Percentiles rank a stretch among this genome's conserved stretches.
These are phyloP conservation scores for Leucophora obtusa DNA, from an alignment of 2,888 invertebrate species.

Conservation along the genomic window DNA sequence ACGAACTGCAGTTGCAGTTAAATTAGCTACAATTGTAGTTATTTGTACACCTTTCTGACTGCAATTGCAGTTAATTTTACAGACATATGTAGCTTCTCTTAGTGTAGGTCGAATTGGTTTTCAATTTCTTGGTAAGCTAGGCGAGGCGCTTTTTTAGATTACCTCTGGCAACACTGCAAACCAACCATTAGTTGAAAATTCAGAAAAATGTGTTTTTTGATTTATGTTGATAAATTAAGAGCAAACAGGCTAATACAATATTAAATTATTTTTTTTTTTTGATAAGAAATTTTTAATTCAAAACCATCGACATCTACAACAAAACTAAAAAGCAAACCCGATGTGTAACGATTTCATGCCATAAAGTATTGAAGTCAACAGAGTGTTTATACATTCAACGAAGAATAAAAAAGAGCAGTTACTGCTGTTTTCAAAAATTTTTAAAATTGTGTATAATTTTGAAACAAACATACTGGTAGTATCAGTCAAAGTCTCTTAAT, in stretches of 20 bases:
- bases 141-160: no score
- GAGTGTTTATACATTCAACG: slow-evolving; percentile 11
- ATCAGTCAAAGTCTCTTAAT: slow-evolving; percentile 54
- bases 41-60: no score
- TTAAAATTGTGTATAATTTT: slow-evolving; percentile 45
- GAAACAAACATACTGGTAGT: slow-evolving; percentile 47
- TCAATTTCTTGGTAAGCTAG: no score
- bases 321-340: not conserved
- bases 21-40: no score
- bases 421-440: not conserved
- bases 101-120: no score
- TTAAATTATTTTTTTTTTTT: slow-evolving; percentile 7
- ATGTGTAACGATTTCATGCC: slow-evolving; percentile 10
- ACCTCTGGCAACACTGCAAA: slow-evolving; percentile 1
- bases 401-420: slow-evolving; percentile 46
- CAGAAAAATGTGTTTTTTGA: slow-evolving; percentile 17
- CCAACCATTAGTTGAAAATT: not conserved
- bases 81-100: no score
- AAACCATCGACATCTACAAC: not conserved
- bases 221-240: slow-evolving; percentile 35
- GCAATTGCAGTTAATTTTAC: no score
- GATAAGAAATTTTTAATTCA: slow-evolving; percentile 42
- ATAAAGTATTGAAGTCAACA: slow-evolving; percentile 9
- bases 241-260: slow-evolving; percentile 24
- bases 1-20: no score